Evolutionary conservation across 2,888 invertebrate species (phyloP), one percentile per base, ranked within the genome.

Genomic region (Sinodicranocentrus sp.): DNA sequence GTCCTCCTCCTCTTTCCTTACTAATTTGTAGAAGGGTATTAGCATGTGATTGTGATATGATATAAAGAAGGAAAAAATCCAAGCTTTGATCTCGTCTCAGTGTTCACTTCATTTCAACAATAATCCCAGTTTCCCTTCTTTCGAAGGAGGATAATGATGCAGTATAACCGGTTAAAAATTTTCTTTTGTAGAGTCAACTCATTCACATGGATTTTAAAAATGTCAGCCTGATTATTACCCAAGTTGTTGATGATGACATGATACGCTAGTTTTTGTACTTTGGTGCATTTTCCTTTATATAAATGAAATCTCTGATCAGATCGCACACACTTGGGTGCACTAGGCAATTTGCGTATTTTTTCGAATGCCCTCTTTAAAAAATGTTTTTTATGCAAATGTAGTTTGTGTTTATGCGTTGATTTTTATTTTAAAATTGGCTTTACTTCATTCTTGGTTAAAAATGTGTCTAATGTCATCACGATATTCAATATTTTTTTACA

Each of bases 211-310:
- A 61, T 25, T 61, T n/a, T 59, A 61, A 78, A 78, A 78, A 48
- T 78, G 78, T 78, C 78, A 78, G 78, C 23, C 48, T 78, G 77
- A 77, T 77, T 77, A 77, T 44, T 67, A 77, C 48, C 19, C 17
- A 70, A 33, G 23, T 33, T 25, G 5, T 6, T 59, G 59, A 59
- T 33, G 63, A 63, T 63, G 28, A 63, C 17, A 63, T 33, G 23
- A 43, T 61, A 25, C 15, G 23, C 28, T 28, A 48, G 10, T 71
- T 48, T 39, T 26, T 70, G 44, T 70, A 71, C 44, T n/a, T 39
- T 39, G 13, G 67, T 65, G 17, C 23, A 23, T 19, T 10, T 63
- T 33, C 19, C 59, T 26, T 23, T 54, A 17, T n/a, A n/a, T n/a
- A n/a, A n/a, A n/a, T n/a, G n/a, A n/a, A n/a, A n/a, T n/a, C n/a